Base-by-base conservation (phyloP, 2,888 invertebrate species). In the Agriopis aurantiaria region DNA sequence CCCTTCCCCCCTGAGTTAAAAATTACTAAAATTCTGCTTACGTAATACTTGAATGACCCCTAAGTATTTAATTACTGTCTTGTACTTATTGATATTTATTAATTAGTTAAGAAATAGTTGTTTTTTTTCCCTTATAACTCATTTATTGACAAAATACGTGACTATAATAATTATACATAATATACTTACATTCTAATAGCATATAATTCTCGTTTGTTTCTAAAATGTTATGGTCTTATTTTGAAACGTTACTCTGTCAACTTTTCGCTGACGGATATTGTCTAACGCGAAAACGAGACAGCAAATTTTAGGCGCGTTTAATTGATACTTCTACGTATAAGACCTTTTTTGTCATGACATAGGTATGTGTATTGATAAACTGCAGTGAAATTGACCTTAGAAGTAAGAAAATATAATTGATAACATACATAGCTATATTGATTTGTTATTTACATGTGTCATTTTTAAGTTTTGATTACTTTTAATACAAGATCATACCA, bases 61-160 rank as follows among this genome's bases (percentile, higher is more conserved):
- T 4, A 3, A 33, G 5, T 33, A 3, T 33, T 33, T 5, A 33
- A 5, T 33, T 3, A 33, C 23, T 33, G 33, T 33, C 33, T 33
- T 45, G 57, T 57, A 57, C 58, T 23, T 58, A 48, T 46, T 58
- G n/a, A 56, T 56, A 56, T 56, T 41, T 56, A 58, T 58, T 58
- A 46, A 33, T 58, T 33, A n/a, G 23, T 46, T 58, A 46, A 46
- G 46, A 46, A 33, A 58, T 33, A 48, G 23, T 7, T n/a, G 10
- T 5, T 48, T 46, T 12, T 58, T 3, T 58, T 4, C 12, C 7
- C 12, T 46, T 58, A 45, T n/a, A 11, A 58, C 3, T 23, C 8
- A 46, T 58, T 58, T 58, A 58, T 58, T 58, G 5, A 48, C 11
- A 46, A 48, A 58, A 58, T 48, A 17, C 43, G 14, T 55, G 12